Evolutionary conservation across 2,113 vertebrate genomes (phyloP).

Genomic region (Gymnocephalus cernua): DNA sequence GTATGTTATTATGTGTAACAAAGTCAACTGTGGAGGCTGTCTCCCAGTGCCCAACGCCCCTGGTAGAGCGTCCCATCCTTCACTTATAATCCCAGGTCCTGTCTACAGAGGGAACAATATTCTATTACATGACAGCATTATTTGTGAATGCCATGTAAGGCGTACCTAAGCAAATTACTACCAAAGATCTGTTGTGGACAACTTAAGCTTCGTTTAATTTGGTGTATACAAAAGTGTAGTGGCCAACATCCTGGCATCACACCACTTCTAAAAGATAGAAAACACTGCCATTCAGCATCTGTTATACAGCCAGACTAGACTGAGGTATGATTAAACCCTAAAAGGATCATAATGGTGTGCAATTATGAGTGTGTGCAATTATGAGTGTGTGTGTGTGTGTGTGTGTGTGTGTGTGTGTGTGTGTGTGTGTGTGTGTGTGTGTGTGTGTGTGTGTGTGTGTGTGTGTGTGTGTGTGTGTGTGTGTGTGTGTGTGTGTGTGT

Average conservation of each 20-base stretch:
- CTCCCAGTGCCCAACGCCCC: slow-evolving; percentile 4
- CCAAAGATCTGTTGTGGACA: background rate
- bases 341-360: slow-evolving; percentile 53
- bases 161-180: slow-evolving; percentile 32
- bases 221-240: background rate
- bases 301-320: slow-evolving; percentile 18
- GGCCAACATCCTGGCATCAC: background rate
- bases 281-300: slow-evolving; percentile 39
- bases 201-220: background rate
- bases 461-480: too few relatives aligned
- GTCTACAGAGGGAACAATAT: slow-evolving; percentile 37
- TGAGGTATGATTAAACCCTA: slow-evolving; percentile 42
- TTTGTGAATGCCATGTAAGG: slow-evolving; percentile 26
- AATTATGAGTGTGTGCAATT: slow-evolving; percentile 34
- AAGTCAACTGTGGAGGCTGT: slow-evolving; percentile 16
- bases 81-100: slow-evolving; percentile 43
- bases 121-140: slow-evolving; percentile 37
- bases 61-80: slow-evolving; percentile 17
- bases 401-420: too few relatives aligned
- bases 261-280: background rate
- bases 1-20: too few relatives aligned
- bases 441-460: too few relatives aligned
- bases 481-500: slow-evolving; percentile 13
- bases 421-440: background rate
- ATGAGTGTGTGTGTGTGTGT: background rate